Conservation (phyloP, 2,888 invertebrate species). For the Coenonympha arcania region DNA sequence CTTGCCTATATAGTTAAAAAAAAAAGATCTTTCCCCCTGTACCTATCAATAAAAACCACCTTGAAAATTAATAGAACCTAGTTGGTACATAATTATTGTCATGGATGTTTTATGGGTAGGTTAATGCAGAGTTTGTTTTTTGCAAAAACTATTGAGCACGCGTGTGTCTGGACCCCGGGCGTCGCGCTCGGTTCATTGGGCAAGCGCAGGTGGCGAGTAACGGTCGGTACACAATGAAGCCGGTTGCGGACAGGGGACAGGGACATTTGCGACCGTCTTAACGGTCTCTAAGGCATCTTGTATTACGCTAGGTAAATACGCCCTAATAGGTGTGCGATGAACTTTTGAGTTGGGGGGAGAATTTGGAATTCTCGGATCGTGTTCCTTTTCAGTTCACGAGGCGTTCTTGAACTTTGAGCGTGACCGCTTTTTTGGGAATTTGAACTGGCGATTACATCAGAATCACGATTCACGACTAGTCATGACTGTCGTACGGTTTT, state of each 20-base stretch:
- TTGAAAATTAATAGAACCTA: too few relatives aligned
- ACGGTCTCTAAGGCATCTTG: constrained; percentile 28
- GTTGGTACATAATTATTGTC: too few relatives aligned
- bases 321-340: constrained; percentile 17
- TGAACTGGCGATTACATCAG: constrained; percentile 16
- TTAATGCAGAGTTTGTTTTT: constrained; percentile 10
- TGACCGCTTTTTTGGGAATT: constrained; percentile 1
- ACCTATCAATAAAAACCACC: too few relatives aligned
- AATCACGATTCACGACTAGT: constrained; percentile 28
- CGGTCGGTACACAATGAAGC: constrained; percentile 44
- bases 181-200: constrained; percentile 69
- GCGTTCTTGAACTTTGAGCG: constrained; percentile 3
- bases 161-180: constrained; percentile 48
- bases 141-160: constrained; percentile 32
- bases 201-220: constrained; percentile 70
- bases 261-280: constrained; percentile 28
- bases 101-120: not conserved
- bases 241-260: constrained; percentile 28
- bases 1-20: too few relatives aligned
- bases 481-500: constrained; percentile 10
- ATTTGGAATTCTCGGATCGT: not conserved
- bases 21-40: too few relatives aligned
- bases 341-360: constrained; percentile 4
- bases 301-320: constrained; percentile 22
- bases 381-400: not conserved